phyloP scores from a whole-genome alignment of 2,888 invertebrate genomes.

The Mythimna impura region DNA sequence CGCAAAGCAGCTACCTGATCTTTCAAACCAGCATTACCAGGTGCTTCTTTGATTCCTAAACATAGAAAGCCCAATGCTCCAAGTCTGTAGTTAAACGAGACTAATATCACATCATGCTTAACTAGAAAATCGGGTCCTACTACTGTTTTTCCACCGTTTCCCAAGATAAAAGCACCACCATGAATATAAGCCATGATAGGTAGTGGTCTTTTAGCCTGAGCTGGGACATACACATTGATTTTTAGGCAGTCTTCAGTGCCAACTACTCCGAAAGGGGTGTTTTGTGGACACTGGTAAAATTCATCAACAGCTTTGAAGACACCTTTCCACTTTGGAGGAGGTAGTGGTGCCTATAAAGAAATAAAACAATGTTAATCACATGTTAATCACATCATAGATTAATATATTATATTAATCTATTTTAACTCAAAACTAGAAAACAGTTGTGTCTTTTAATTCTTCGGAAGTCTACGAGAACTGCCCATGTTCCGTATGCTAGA shows the following conservation, averaged over 20 bases:
- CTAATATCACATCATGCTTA: slow-evolving; percentile 78
- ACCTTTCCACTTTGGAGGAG: slow-evolving; percentile 80
- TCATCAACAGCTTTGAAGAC: slow-evolving; percentile 78
- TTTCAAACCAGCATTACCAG: slow-evolving; percentile 84
- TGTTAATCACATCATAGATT: no score
- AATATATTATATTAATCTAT: no score
- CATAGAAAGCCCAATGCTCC: slow-evolving; percentile 84
- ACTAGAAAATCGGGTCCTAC: slow-evolving; percentile 79
- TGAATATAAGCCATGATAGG: slow-evolving; percentile 85
- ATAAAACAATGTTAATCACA: not conserved
- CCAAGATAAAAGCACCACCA: slow-evolving; percentile 80
- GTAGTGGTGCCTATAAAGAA: slow-evolving; percentile 81
- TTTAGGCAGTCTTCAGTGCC: slow-evolving; percentile 82
- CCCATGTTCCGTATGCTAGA: no score
- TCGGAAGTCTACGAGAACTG: no score
- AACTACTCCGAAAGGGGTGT: slow-evolving; percentile 65
- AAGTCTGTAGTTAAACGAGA: slow-evolving; percentile 83
- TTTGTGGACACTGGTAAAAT: slow-evolving; percentile 65
- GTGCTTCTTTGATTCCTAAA: slow-evolving; percentile 81
- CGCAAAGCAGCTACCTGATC: slow-evolving; percentile 84
- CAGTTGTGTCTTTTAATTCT: no score
- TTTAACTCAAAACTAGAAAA: no score
- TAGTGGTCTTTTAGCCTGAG: slow-evolving; percentile 64
- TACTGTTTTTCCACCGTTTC: slow-evolving; percentile 79
- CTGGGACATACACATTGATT: slow-evolving; percentile 81